Evolutionary conservation across 2,113 vertebrate genomes (phyloP).

Genomic region (Rhinopomastus cyanomelas): DNA sequence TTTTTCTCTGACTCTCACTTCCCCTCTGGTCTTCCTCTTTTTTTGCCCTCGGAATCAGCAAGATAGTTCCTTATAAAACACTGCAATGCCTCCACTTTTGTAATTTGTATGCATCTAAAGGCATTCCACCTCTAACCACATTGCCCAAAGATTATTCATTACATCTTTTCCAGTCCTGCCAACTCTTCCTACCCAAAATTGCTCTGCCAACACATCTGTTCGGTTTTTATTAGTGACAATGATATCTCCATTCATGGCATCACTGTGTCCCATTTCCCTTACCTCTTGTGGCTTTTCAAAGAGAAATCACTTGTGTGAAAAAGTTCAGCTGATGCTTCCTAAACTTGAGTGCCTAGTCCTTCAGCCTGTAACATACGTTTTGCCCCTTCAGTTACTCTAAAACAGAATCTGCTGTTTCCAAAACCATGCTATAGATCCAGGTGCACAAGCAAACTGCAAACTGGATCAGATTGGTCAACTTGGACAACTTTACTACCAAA

Average conservation of each 20-base stretch:
- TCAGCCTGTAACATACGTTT: neutral
- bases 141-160: neutral
- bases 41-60: neutral
- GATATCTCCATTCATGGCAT: neutral
- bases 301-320: neutral
- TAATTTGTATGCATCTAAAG: neutral
- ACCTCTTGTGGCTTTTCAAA: neutral
- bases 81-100: neutral
- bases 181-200: neutral
- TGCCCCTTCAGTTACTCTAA: neutral
- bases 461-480: neutral
- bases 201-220: neutral
- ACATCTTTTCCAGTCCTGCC: neutral
- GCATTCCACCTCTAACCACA: neutral
- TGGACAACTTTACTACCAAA: neutral
- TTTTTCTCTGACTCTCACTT: neutral
- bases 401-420: neutral
- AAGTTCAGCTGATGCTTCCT: neutral
- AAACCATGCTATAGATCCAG: neutral
- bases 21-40: neutral
- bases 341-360: rapidly evolving
- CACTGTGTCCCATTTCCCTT: neutral
- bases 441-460: neutral
- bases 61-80: neutral
- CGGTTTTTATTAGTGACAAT: neutral